A percentile compares a stretch with the other conserved stretches of the same genome.
Evolutionary conservation across 2,797 vertebrate genomes (phyloP).

Genomic region (Kryptopterus vitreolus): DNA sequence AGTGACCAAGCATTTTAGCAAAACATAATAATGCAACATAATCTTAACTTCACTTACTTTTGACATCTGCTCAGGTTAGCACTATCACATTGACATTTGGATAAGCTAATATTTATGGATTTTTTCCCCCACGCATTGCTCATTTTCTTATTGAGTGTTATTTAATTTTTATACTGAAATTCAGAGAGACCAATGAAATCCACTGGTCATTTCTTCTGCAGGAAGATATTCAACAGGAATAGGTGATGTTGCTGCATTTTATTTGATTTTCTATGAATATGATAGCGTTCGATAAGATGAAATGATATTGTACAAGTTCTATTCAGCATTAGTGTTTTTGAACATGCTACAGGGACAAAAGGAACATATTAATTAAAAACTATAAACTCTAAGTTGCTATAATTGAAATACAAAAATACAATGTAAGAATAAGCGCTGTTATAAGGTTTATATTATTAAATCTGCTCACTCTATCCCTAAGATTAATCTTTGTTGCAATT

Average conservation of each 20-base stretch:
- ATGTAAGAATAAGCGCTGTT: too few relatives aligned
- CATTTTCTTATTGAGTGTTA: slow-evolving; percentile 54
- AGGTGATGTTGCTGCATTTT: not conserved
- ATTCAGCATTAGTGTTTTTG: not conserved
- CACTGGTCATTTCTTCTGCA: not conserved
- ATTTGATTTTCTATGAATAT: not conserved
- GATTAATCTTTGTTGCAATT: not conserved
- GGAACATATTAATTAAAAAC: not conserved
- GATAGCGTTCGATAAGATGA: not conserved
- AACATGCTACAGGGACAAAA: not conserved
- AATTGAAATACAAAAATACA: not conserved
- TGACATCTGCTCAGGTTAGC: slow-evolving; percentile 66
- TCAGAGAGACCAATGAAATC: not conserved
- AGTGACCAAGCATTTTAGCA: slow-evolving; percentile 35
- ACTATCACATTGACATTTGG: slow-evolving; percentile 60
- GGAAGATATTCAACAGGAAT: not conserved
- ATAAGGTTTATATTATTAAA: not conserved
- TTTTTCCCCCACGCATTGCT: slow-evolving; percentile 61
- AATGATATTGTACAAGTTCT: not conserved
- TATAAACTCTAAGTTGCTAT: not conserved
- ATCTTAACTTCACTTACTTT: slow-evolving; percentile 63
- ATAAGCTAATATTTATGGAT: slow-evolving; percentile 69
- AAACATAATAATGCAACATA: slow-evolving; percentile 25
- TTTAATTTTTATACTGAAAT: slow-evolving; percentile 44
- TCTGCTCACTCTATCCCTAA: not conserved